Conservation (phyloP, 2,888 invertebrate species). For the Escarpia spicata region DNA sequence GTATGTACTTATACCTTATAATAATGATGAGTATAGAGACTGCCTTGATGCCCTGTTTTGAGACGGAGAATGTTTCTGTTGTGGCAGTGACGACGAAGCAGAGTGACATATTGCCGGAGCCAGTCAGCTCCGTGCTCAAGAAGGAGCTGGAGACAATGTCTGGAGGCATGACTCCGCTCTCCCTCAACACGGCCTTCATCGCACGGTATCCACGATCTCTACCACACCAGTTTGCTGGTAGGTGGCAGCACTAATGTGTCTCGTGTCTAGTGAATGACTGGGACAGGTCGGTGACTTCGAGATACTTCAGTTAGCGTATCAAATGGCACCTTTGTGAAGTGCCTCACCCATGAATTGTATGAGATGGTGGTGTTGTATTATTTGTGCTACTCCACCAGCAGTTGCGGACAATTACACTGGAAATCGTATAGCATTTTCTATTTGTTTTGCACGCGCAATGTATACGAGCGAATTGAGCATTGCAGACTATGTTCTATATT, state of each 20-base stretch:
- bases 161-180: conserved; percentile 67
- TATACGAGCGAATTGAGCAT: neutral
- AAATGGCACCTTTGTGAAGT: too few species aligned
- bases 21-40: too few species aligned
- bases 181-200: conserved; percentile 45
- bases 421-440: too few species aligned
- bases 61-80: neutral
- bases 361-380: too few species aligned
- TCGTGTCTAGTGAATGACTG: neutral
- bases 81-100: conserved; percentile 44
- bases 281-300: neutral
- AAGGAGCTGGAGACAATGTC: conserved; percentile 68
- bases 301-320: neutral
- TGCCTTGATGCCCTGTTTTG: too few species aligned
- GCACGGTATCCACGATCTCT: conserved; percentile 26
- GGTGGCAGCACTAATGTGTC: neutral
- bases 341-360: too few species aligned
- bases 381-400: too few species aligned
- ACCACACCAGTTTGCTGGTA: conserved; percentile 32
- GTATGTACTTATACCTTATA: too few species aligned
- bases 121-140: conserved; percentile 63
- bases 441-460: too few species aligned
- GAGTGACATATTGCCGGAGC: conserved; percentile 47
- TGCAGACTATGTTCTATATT: neutral
- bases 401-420: neutral